A percentile compares a stretch with the other conserved stretches of the same genome.
These are phyloP conservation scores for Pyrgus malvae DNA, from an alignment of 2,888 invertebrate species.

Conservation along the genomic window DNA sequence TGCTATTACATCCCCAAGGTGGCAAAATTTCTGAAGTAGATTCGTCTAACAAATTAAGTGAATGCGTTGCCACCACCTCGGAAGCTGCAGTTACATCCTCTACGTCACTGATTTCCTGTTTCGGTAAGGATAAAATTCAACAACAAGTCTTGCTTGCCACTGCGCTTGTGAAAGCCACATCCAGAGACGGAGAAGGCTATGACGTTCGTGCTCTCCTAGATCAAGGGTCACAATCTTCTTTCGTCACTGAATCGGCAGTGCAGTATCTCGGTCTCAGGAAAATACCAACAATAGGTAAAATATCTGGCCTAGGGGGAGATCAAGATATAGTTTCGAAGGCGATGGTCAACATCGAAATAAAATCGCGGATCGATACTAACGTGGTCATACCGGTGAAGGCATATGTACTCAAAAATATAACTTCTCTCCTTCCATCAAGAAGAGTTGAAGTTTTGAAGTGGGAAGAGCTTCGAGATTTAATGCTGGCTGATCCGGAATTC, in stretches of 20 bases:
- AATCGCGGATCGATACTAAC: not conserved
- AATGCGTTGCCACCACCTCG: not conserved
- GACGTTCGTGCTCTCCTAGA: slow-evolving; percentile 35
- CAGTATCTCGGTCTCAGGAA: slow-evolving; percentile 30
- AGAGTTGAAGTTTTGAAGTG: not conserved
- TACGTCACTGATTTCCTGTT: not conserved
- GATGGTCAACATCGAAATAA: not conserved
- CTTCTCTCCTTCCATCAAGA: slow-evolving; percentile 5
- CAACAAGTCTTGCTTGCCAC: slow-evolving; percentile 28
- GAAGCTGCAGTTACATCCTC: not conserved
- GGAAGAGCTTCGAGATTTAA: not conserved
- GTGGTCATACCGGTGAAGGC: not conserved
- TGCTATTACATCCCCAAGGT: not conserved
- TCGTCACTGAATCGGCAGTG: slow-evolving; percentile 34
- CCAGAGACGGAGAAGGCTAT: slow-evolving; percentile 21
- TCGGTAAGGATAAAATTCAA: not conserved
- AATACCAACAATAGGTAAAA: not conserved
- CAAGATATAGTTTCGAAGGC: not conserved
- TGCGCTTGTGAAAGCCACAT: slow-evolving; percentile 30
- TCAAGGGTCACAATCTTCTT: slow-evolving; percentile 37
- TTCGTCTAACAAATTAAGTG: not conserved
- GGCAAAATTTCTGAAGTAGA: not conserved
- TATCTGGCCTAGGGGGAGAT: slow-evolving; percentile 18
- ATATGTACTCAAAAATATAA: slow-evolving; percentile 4
- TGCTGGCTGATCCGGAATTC: slow-evolving; percentile 29